Evolutionary conservation across 23 tunicate species (phyloP).

Genomic region (Oikopleura vanhoeffeni): DNA sequence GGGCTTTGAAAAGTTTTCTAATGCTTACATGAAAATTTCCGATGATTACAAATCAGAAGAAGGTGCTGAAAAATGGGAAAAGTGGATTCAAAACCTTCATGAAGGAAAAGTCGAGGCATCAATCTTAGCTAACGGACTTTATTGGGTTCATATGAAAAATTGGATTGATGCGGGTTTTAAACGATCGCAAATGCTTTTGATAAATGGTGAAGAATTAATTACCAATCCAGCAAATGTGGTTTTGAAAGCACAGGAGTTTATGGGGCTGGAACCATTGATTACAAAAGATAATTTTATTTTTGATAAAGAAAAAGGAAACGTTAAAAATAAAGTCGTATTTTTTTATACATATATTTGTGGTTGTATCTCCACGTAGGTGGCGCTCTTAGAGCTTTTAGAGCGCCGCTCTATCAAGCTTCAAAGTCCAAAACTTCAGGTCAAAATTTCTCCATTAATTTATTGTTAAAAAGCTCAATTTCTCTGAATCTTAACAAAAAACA

Average conservation of each 20-base stretch:
- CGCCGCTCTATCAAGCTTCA: too few relatives aligned
- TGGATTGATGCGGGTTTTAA: conserved; percentile 3
- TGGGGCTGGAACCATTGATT: conserved; percentile 4
- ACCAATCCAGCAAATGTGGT: conserved; percentile 1
- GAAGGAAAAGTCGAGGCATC: conserved; percentile 13
- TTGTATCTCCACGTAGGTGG: too few relatives aligned
- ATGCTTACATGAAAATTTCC: neutral
- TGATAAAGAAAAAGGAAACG: conserved; percentile 5
- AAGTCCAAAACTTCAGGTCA: too few relatives aligned
- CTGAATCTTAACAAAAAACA: too few relatives aligned
- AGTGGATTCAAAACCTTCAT: conserved; percentile 1
- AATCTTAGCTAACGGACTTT: conserved; percentile 3
- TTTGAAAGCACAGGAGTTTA: neutral
- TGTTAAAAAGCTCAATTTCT: too few relatives aligned
- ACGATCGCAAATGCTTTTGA: neutral
- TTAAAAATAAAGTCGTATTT: too few relatives aligned
- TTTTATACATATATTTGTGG: too few relatives aligned
- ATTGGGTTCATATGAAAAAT: neutral
- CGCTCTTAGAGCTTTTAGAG: too few relatives aligned
- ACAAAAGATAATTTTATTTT: neutral
- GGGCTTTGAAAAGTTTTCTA: neutral
- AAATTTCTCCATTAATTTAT: too few relatives aligned
- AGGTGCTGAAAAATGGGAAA: neutral
- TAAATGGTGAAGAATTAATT: neutral
- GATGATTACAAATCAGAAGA: neutral